Base-by-base conservation (phyloP, 2,888 invertebrate genomes). In the Platycheirus albimanus region DNA sequence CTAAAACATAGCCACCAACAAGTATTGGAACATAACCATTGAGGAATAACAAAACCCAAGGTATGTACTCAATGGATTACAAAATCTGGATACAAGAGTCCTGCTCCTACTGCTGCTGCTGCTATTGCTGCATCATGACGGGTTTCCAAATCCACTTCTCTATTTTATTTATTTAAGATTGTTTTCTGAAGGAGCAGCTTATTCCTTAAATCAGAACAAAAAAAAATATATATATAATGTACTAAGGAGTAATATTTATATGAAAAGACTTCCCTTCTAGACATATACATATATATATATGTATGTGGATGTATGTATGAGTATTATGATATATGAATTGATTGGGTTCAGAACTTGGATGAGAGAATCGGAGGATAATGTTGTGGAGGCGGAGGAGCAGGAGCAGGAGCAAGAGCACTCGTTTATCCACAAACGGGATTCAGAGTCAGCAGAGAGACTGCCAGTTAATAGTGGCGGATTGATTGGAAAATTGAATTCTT, bases 401-500 rank as follows among this genome's bases (percentile, higher is more conserved):
- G n/a, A n/a, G n/a, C n/a, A n/a, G n/a, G n/a, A n/a, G n/a, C n/a
- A n/a, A n/a, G n/a, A n/a, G 28, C 8, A 33, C 8, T 41, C 38
- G 30, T 33, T 45, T 61, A 61, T 61, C 45, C 45, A 33, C 41
- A 58, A 61, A 45, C 43, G 30, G 43, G 61, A 61, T 43, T 45
- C 43, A 13, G 33, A 64, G 33, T 64, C 47, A 20, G 49, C 64
- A 58, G 63, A 58, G 63, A 28, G 69, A 63, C 61, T 67, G 41
- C 13, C 41, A 56, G 78, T 58, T 83, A 83, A 83, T 83, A 83
- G 83, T 63, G 72, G 72, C 83, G 83, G 78, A 83, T 83, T 84
- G 84, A 84, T 84, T 84, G 74, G 84, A 84, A 84, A 84, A 84
- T 84, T 84, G 79, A 84, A 84, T 84, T 79, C 79, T 84, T 75